Base-by-base conservation (phyloP, 1,140 invertebrate genomes). In the Listronotus bonariensis region DNA sequence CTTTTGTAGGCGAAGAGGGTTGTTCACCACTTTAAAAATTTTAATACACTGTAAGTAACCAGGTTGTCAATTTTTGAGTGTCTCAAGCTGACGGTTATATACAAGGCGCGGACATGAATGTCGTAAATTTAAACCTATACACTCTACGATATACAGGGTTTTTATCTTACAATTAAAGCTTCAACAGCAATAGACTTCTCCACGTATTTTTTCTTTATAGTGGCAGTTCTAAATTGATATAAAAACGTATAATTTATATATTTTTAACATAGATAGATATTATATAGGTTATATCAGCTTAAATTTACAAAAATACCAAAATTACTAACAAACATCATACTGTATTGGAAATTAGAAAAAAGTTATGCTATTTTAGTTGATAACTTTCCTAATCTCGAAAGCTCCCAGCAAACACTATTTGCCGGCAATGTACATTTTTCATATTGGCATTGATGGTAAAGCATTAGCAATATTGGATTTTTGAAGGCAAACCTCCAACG, bases 101-200 rank as follows among this genome's bases (percentile, higher is more conserved):
- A 65, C 62, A 65, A 48, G 53, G 46, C 53, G 54, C 26, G 36
- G 53, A 65, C 53, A 54, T 57, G 55, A 56, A 55, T 63, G 31
- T 65, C 62, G n/a, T n/a, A n/a, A n/a, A n/a, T n/a, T 65, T 65
- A 57, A 26, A 7, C 10, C 14, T 40, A 65, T 18, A 53, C 20
- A 20, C 17, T 31, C 60, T 63, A 54, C 41, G 32, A 63, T 54
- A 55, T 45, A 55, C 40, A 48, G n/a, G 52, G 51, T 59, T 51
- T 62, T 63, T 65, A 65, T 65, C 34, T 65, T 65, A 65, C 62
- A 65, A 34, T 65, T 65, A 65, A 65, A 65, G 62, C 62, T 65
- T 65, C 26, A 57, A 65, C 62, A 65, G 62, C 62, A 65, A 65
- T 63, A 57, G 54, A 65, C 62, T 65, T 41, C 18, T 54, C 62